These are phyloP conservation scores for Coenonympha glycerion DNA, from an alignment of 2,888 invertebrate genomes.

Conservation along the genomic window DNA sequence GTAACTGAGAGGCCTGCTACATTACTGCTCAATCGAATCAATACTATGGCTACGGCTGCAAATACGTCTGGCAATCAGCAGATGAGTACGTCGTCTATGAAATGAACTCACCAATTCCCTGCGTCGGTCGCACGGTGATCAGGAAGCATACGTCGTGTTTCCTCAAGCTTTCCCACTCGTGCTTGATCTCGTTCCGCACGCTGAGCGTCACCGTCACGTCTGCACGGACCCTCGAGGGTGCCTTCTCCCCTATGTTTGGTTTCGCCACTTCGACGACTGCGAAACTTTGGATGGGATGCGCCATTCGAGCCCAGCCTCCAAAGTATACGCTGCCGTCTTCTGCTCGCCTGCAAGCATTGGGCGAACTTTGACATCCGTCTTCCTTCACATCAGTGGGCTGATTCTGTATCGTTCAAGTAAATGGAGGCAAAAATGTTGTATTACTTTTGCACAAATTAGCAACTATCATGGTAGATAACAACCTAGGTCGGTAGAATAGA, in stretches of 20 bases:
- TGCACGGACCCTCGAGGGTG: conserved; percentile 95
- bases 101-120: conserved; percentile 81
- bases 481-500: too few relatives aligned
- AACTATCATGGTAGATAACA: too few relatives aligned
- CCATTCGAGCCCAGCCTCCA: conserved; percentile 99
- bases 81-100: too few relatives aligned
- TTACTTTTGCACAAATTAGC: too few relatives aligned
- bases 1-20: too few relatives aligned
- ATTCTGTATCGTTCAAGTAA: too few relatives aligned
- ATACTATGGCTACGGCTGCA: too few relatives aligned
- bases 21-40: too few relatives aligned
- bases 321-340: conserved; percentile 92
- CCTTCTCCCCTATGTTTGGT: conserved; percentile 93
- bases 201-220: conserved; percentile 95
- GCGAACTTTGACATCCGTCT: too few relatives aligned
- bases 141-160: conserved; percentile 99
- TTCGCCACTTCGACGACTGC: conserved; percentile 96
- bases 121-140: conserved; percentile 90
- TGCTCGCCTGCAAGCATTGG: conserved; percentile 77
- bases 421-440: too few relatives aligned
- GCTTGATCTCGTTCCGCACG: conserved; percentile 92
- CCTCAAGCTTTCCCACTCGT: conserved; percentile 96
- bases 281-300: conserved; percentile 93
- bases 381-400: too few relatives aligned
- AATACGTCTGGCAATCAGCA: too few relatives aligned